Base-by-base conservation (phyloP, 2,797 vertebrate genomes). In the Lithobates sylvaticus region DNA sequence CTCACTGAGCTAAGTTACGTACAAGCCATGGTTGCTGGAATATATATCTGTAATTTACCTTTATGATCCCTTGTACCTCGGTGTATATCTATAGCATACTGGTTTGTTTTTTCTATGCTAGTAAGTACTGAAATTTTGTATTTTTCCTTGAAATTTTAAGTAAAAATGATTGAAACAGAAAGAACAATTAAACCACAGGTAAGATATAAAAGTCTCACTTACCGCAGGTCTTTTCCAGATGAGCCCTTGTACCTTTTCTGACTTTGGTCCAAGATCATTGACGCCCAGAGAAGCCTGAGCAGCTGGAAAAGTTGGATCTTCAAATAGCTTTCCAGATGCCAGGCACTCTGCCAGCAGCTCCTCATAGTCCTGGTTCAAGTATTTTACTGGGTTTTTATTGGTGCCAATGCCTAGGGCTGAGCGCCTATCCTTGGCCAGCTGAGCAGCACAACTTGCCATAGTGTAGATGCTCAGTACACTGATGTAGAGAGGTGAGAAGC, bases 341-440 rank as follows among this genome's bases (percentile, higher is more conserved):
- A 97, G 89, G 71, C 96, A 97, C 80, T 92, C 91, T 3, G 64
- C 91, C 89, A 89, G 94, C 89, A 99, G 92, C 0, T 70, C 67
- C 88, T 95, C 90, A 0, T 92, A 98, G 90, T 97, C 96, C 92
- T 98, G 96, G 83, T 95, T 93, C 84, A 96, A 76, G 78, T 96
- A 96, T 70, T 94, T 96, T 78, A 95, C 78, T 0, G 95, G 94
- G 0, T 93, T 94, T 10, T 84, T 69, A 77, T 91, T 93, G 69
- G 92, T 91, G 18, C 96, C 96, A 0, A 95, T 90, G 0, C 95
- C 94, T 0, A 89, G 78, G 0, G 89, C 36, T 0, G 76, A 89
- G 0, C 91, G 93, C 1, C 91, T 89, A 3, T 91, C 89, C 83
- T 91, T 94, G 74, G 92, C 91, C 0, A 96, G 47, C 1, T 88